phyloP scores from a whole-genome alignment of 2,888 invertebrate species.

The Agriopis marginaria region DNA sequence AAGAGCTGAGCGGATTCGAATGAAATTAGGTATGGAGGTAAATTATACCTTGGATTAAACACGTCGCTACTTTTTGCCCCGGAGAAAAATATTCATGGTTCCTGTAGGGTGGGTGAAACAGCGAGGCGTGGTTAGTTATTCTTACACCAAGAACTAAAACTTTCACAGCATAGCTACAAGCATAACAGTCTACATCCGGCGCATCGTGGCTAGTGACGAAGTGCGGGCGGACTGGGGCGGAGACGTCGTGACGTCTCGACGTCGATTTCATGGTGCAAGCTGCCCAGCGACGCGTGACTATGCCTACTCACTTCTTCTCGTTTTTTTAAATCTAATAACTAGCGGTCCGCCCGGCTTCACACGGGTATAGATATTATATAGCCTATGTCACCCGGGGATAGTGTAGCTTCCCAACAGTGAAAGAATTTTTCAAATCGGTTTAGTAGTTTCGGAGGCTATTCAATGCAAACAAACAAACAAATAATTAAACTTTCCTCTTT shows the following conservation, averaged over 20 bases:
- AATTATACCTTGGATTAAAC: no score
- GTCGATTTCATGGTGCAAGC: slow-evolving; percentile 29
- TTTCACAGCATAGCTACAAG: slow-evolving; percentile 4
- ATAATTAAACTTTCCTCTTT: no score
- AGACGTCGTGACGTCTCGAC: slow-evolving; percentile 21
- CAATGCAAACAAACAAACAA: no score
- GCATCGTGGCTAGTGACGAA: neutral
- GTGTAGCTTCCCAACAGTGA: no score
- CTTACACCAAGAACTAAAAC: slow-evolving; percentile 5
- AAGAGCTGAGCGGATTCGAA: neutral
- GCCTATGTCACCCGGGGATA: no score
- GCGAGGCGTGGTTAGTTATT: neutral
- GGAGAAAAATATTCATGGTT: neutral
- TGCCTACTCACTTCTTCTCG: neutral
- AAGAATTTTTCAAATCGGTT: no score
- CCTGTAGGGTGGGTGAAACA: no score
- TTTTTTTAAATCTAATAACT: no score
- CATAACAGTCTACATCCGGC: neutral
- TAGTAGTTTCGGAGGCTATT: no score
- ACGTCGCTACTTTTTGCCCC: neutral
- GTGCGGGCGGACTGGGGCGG: slow-evolving; percentile 4
- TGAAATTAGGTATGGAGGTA: no score
- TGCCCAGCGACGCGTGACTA: slow-evolving; percentile 24
- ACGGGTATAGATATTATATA: no score
- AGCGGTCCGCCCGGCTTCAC: no score